Evolutionary conservation across 2,113 vertebrate genomes (phyloP).

Genomic region (Myrmophylax atrothorax): DNA sequence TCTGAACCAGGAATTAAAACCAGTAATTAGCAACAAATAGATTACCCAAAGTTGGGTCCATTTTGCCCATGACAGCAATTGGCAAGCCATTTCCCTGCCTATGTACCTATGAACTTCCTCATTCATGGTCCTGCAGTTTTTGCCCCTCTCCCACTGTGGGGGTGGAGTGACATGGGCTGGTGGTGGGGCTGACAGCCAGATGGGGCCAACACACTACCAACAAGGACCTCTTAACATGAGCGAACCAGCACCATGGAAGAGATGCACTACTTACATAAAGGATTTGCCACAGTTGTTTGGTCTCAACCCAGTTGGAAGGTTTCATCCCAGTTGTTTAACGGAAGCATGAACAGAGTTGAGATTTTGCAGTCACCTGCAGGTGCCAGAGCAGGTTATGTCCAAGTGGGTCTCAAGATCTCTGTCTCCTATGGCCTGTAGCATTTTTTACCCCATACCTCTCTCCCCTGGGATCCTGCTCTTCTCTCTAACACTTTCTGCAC

Average conservation of each 20-base stretch:
- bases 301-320: rapidly evolving
- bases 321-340: background rate
- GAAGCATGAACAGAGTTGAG: background rate
- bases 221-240: background rate
- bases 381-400: background rate
- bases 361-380: background rate
- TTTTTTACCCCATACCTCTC: background rate
- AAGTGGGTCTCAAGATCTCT: background rate
- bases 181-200: background rate
- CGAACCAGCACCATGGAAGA: background rate
- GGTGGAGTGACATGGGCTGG: too few species aligned
- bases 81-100: background rate
- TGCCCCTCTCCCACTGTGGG: rapidly evolving
- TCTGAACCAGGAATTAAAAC: rapidly evolving
- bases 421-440: background rate
- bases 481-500: background rate
- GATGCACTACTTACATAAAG: background rate
- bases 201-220: rapidly evolving
- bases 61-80: background rate
- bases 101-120: background rate
- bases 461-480: background rate
- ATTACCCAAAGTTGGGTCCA: background rate
- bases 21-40: background rate
- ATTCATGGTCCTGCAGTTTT: background rate
- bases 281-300: background rate